Conservation (phyloP, 2,113 vertebrate genomes). For the Paracanthobrama guichenoti region DNA sequence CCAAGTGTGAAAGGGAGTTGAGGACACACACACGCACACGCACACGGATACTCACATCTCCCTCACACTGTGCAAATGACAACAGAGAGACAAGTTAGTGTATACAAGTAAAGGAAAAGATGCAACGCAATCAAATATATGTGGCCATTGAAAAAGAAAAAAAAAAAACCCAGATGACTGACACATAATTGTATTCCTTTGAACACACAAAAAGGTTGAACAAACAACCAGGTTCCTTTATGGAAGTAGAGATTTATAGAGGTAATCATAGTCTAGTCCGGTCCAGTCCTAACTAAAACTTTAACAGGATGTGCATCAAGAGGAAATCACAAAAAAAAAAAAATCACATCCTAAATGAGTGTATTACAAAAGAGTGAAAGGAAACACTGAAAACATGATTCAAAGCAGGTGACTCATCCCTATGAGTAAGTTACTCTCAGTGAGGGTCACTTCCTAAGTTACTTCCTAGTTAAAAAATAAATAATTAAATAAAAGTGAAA, state of each 20-base stretch:
- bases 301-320: not conserved
- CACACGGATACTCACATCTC: constrained; percentile 87
- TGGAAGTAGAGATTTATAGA: too few species aligned
- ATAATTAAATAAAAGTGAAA: not conserved
- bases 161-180: not conserved
- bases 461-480: not conserved
- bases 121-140: not conserved
- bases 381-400: not conserved
- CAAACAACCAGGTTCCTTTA: not conserved
- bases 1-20: constrained; percentile 18
- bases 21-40: constrained; percentile 66
- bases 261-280: not conserved
- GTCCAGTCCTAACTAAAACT: not conserved
- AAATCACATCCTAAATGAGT: not conserved
- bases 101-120: constrained; percentile 15
- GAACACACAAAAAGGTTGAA: not conserved
- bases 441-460: not conserved
- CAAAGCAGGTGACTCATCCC: not conserved
- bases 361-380: not conserved
- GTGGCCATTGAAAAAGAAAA: not conserved
- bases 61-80: constrained; percentile 88
- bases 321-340: not conserved
- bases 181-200: not conserved
- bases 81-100: constrained; percentile 72
- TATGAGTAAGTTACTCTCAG: not conserved